Evolutionary conservation across 1,140 invertebrate species (phyloP), one percentile per base, ranked within the genome.

Genomic region (Idris sp.): DNA sequence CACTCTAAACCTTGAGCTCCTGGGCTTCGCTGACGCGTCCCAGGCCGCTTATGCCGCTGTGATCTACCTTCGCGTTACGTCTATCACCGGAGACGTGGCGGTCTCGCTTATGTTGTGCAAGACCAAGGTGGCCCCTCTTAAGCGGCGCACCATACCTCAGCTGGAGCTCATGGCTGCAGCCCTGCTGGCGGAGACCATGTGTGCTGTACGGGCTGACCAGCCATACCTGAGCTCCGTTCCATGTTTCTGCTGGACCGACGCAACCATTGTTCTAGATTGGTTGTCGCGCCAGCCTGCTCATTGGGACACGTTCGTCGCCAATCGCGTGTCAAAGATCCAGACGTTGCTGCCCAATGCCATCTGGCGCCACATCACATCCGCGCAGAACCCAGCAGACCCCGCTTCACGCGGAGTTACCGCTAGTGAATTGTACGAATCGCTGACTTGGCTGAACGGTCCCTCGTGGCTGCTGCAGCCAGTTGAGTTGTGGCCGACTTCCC

Each of bases 221-320:
- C 35, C 22, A 36, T 36, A 4, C 35, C 13, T 14, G 13, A 14
- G 22, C 22, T 25, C 22, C 3, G 3, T 25, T 25, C 22, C 8
- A 25, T 8, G 22, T 25, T 8, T 25, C 8, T 46, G 22, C 25
- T 49, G 46, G 46, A 49, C 28, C 2, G 46, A 56, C 9, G 51
- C 38, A 4, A 56, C 51, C 5, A 41, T 56, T 13, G 36, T 56
- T 5, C 36, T 41, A 1, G 25, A 31, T 22, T 56, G 51, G 51
- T 6, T 56, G 0, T 14, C 14, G 4, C 10, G 14, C 1, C 22
- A 41, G 0, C 25, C 51, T 7, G 8, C 5, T 4, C 44, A 49
- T 11, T 51, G 33, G 33, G 14, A 36, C 5, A 15, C 6, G 4
- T 33, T 49, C 10, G 18, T 22, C 0, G 28, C 15, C 3, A 35